Percentiles rank a stretch among this genome's conserved stretches.
Conservation (phyloP, 1,140 invertebrate genomes). For the Agraylea sexmaculata region DNA sequence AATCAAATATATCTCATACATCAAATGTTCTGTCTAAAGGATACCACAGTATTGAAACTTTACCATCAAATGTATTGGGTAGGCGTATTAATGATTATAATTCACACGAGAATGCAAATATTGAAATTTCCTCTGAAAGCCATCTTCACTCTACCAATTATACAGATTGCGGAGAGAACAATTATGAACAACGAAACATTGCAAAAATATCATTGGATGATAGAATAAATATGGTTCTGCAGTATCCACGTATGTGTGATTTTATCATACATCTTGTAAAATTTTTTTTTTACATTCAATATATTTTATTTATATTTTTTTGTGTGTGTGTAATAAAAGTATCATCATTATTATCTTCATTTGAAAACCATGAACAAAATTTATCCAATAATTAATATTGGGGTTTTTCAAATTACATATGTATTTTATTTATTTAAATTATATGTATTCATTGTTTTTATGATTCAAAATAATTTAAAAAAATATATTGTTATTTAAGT, state of each 20-base stretch:
- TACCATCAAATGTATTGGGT: constrained; percentile 3
- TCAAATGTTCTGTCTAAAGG: too few species aligned
- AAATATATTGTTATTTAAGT: too few species aligned
- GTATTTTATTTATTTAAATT: too few species aligned
- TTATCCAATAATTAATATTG: too few species aligned
- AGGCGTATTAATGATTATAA: background rate
- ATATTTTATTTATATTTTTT: background rate
- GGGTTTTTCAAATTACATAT: too few species aligned
- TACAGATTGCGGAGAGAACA: background rate
- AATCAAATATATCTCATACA: too few species aligned
- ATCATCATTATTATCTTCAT: background rate
- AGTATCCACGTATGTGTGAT: constrained; percentile 11
- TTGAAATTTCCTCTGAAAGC: background rate
- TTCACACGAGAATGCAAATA: background rate
- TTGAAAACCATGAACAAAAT: too few species aligned
- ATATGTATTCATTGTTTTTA: too few species aligned
- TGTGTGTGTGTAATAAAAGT: background rate
- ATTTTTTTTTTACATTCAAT: background rate
- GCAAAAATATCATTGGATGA: constrained; percentile 18
- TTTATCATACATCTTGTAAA: too few species aligned
- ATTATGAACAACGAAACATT: constrained; percentile 1
- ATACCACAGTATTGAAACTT: too few species aligned
- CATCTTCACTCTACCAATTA: background rate
- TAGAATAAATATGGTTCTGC: constrained; percentile 18
- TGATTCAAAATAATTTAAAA: too few species aligned